Percentiles rank a stretch among this genome's conserved stretches.
Evolutionary conservation across 2,113 vertebrate genomes (phyloP).

Genomic region (Poecilia latipinna): DNA sequence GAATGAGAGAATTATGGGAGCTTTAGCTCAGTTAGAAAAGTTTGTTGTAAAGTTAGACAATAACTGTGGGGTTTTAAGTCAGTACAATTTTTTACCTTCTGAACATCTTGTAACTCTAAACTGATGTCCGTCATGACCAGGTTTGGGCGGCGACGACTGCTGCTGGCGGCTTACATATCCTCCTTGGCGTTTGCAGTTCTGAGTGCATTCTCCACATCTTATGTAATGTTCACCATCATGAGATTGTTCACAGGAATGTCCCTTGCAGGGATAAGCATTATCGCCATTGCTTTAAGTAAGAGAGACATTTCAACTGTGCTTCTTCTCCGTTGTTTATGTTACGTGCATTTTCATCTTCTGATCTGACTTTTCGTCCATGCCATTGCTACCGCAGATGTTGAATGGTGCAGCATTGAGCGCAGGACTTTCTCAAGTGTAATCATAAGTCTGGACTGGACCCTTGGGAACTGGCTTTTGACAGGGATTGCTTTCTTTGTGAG

Average conservation of each 20-base stretch:
- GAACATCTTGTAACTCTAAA: not conserved
- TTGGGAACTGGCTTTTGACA: slow-evolving; percentile 72
- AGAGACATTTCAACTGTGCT: not conserved
- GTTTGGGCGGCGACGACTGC: slow-evolving; percentile 74
- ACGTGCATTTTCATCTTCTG: not conserved
- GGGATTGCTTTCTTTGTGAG: slow-evolving; percentile 68
- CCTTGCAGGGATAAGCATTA: slow-evolving; percentile 76
- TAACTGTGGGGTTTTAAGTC: not conserved
- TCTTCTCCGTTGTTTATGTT: not conserved
- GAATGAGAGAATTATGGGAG: too few species aligned
- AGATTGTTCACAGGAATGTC: slow-evolving; percentile 79
- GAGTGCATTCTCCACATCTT: slow-evolving; percentile 75
- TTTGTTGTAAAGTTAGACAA: not conserved
- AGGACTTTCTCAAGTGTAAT: slow-evolving; percentile 76
- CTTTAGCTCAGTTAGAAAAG: too few species aligned
- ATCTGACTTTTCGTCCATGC: not conserved
- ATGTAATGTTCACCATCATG: slow-evolving; percentile 74
- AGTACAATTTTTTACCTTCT: not conserved
- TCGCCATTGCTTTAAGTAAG: slow-evolving; percentile 77
- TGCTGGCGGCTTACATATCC: slow-evolving; percentile 74
- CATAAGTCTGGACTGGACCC: slow-evolving; percentile 74
- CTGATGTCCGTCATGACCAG: slow-evolving; percentile 49
- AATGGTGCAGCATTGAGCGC: slow-evolving; percentile 77
- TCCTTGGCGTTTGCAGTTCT: slow-evolving; percentile 70
- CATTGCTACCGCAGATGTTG: slow-evolving; percentile 67